A percentile compares a stretch with the other conserved stretches of the same genome.
Evolutionary conservation across 2,113 vertebrate genomes (phyloP).

Genomic region (Raja brachyura): DNA sequence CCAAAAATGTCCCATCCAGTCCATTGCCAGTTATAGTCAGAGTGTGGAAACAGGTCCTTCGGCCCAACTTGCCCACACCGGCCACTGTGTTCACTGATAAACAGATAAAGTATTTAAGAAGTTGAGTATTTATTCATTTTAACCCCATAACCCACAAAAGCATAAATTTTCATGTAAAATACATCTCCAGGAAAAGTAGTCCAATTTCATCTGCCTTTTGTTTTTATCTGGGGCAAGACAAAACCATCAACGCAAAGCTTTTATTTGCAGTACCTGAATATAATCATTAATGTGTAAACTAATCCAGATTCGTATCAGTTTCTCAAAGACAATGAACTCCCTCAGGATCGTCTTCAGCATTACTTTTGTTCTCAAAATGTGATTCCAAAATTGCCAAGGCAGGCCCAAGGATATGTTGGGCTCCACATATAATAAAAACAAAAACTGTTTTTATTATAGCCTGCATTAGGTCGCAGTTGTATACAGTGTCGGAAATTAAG

Average conservation of each 20-base stretch:
- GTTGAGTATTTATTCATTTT: background rate
- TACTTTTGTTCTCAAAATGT: background rate
- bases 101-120: background rate
- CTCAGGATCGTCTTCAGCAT: background rate
- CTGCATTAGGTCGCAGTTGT: background rate
- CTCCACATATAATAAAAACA: too few relatives aligned
- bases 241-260: background rate
- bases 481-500: background rate
- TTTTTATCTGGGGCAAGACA: background rate
- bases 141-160: background rate
- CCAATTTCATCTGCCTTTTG: background rate
- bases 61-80: too few relatives aligned
- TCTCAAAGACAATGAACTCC: background rate
- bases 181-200: constrained; percentile 2
- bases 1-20: background rate
- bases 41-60: too few relatives aligned
- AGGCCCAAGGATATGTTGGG: background rate
- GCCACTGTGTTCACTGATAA: too few relatives aligned
- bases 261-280: background rate
- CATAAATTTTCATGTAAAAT: background rate
- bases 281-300: background rate
- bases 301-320: background rate
- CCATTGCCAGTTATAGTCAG: background rate
- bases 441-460: background rate
- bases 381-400: background rate